Conservation (phyloP, 1,140 invertebrate species). For the Tetragonula clypearis region DNA sequence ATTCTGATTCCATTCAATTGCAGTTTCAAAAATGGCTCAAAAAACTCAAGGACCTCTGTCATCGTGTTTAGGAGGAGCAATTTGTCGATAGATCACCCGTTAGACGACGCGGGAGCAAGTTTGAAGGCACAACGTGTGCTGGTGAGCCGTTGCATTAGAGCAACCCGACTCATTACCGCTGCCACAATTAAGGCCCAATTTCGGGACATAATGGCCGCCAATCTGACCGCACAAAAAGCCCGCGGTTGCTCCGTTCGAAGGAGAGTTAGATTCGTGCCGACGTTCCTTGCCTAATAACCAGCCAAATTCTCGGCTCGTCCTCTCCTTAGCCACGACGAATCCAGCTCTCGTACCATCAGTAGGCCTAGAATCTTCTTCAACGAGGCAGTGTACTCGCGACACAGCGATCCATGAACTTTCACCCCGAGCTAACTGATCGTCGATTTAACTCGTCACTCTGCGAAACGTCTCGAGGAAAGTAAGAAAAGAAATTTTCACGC, state of each 20-base stretch:
- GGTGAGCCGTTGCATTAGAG: conserved; percentile 74
- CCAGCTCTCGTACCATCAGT: conserved; percentile 56
- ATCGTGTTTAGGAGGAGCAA: neutral
- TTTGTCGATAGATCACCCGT: conserved; percentile 66
- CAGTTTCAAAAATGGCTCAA: neutral
- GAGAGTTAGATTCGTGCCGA: conserved; percentile 71
- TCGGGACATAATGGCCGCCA: conserved; percentile 77
- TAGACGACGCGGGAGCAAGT: conserved; percentile 56
- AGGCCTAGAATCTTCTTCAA: neutral
- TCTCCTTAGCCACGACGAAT: conserved; percentile 59
- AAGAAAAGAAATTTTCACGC: no score
- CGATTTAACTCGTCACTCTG: neutral
- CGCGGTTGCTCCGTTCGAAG: conserved; percentile 53
- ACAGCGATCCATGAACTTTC: conserved; percentile 18
- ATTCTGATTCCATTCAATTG: no score
- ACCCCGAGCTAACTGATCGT: conserved; percentile 1
- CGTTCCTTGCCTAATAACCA: conserved; percentile 76
- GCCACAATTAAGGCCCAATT: conserved; percentile 81
- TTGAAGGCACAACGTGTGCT: conserved; percentile 63
- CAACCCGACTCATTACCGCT: conserved; percentile 78
- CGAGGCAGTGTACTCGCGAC: neutral
- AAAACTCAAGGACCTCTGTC: neutral
- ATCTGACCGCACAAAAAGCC: conserved; percentile 77
- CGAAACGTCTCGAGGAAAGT: neutral
- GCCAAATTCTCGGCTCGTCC: conserved; percentile 72